Evolutionary conservation across 1,140 invertebrate genomes (phyloP).

Genomic region (Drosophila suzukii): DNA sequence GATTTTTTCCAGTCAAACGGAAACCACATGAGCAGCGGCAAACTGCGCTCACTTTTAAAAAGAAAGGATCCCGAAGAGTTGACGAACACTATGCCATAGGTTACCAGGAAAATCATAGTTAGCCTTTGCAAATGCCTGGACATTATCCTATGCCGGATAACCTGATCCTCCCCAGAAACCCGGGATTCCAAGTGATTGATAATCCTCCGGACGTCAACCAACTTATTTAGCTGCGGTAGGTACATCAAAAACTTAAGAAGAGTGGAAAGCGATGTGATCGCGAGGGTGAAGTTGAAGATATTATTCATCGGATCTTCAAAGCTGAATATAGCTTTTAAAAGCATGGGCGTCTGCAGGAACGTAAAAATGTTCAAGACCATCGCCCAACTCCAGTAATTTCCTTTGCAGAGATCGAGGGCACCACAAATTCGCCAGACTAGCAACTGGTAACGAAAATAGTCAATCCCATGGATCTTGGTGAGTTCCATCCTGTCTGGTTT

Average conservation of each 20-base stretch:
- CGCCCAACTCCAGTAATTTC: constrained; percentile 5
- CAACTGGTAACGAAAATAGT: constrained; percentile 36
- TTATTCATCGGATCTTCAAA: constrained; percentile 50
- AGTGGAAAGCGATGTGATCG: constrained; percentile 41
- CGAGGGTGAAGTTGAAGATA: constrained; percentile 52
- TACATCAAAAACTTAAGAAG: constrained; percentile 49
- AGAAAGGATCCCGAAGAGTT: constrained; percentile 24
- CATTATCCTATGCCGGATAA: constrained; percentile 12
- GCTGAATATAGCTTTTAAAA: constrained; percentile 23
- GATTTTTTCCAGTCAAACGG: constrained; percentile 64
- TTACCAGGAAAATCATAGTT: constrained; percentile 26
- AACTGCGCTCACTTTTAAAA: constrained; percentile 16
- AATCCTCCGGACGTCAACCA: constrained; percentile 15
- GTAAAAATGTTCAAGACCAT: constrained; percentile 34
- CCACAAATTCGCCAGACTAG: constrained; percentile 37
- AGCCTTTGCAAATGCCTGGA: constrained; percentile 15
- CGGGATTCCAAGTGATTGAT: constrained; percentile 47
- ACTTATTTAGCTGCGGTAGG: constrained; percentile 13
- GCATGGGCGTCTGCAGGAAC: constrained; percentile 25
- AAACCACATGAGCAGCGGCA: constrained; percentile 65
- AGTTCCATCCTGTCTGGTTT: background rate
- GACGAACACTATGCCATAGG: constrained; percentile 10
- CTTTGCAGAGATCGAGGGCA: constrained; percentile 25
- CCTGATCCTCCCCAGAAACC: constrained; percentile 20
- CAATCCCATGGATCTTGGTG: background rate